Evolutionary conservation across 2,797 vertebrate genomes (phyloP), one percentile per base, ranked within the genome.

Genomic region (Lagocephalus sceleratus): DNA sequence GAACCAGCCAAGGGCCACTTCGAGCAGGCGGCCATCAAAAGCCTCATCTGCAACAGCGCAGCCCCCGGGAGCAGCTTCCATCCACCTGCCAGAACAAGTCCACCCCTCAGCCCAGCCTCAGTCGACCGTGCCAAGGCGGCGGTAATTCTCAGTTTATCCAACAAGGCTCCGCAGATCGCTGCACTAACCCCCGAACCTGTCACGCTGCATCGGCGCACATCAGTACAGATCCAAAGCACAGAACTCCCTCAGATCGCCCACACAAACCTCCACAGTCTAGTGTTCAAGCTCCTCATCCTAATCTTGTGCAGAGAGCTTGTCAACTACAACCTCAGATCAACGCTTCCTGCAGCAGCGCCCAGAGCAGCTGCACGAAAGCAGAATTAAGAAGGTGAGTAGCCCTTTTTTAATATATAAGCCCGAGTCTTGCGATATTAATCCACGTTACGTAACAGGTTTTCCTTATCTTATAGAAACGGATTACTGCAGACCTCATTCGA

Each of bases 341-440:
- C 58, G 53, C 63, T 20, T 68, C 63, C 48, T 60, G 49, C 54
- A 76, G 6, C 57, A 45, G 23, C 17, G 42, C 43, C 45, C 46
- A 15, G 29, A 73, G 54, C 39, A 52, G 47, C 76, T 73, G 78
- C 81, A 89, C 63, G 72, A 89, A 93, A 58, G 73, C 79, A 68
- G 92, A 90, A 68, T 54, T 85, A 83, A 93, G 90, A 90, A 74
- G 93, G 97, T 98, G 91, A 96, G 96, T 94, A 60, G 58, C 1
- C 21, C 9, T n/a, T 12, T 51, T 46, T 29, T 20, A 20, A 15
- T 26, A 69, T 61, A 44, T 51, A 12, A 20, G 16, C 16, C 5
- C 6, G 8, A 8, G 23, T 50, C 12, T 20, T 23, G 14, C 25
- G 23, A 10, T 11, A 9, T 40, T n/a, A 10, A 16, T n/a, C 22